phyloP scores from a whole-genome alignment of 1,140 invertebrate genomes.

The Zelostemma sp. region DNA sequence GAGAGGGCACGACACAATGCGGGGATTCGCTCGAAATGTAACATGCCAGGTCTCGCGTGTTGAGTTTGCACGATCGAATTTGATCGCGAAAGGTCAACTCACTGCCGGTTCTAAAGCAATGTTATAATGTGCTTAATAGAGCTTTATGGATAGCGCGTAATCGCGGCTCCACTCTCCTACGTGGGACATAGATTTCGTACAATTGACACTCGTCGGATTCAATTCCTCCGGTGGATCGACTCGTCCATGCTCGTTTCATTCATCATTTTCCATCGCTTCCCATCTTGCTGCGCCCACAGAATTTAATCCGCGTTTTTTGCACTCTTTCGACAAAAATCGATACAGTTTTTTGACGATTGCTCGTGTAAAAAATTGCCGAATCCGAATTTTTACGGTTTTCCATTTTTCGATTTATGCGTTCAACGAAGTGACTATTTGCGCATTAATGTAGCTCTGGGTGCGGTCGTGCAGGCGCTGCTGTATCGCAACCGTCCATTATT shows the following conservation, averaged over 20 bases:
- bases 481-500: too few relatives aligned
- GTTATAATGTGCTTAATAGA: conserved; percentile 22
- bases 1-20: neutral
- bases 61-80: conserved; percentile 7
- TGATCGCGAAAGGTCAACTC: conserved; percentile 26
- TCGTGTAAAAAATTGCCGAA: too few relatives aligned
- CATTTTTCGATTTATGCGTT: too few relatives aligned
- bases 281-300: too few relatives aligned
- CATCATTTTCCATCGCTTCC: too few relatives aligned
- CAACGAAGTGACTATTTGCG: conserved; percentile 29
- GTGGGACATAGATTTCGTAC: conserved; percentile 3
- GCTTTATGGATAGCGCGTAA: conserved; percentile 21
- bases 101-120: conserved; percentile 10
- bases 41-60: conserved; percentile 21
- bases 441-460: conserved; percentile 40
- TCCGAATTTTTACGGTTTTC: too few relatives aligned
- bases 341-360: too few relatives aligned
- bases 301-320: too few relatives aligned
- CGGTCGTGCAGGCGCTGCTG: conserved; percentile 38
- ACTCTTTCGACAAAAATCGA: too few relatives aligned
- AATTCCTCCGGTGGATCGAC: neutral
- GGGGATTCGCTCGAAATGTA: conserved; percentile 12
- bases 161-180: conserved; percentile 7
- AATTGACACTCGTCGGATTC: conserved; percentile 1
- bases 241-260: too few relatives aligned